Evolutionary conservation across 2,113 vertebrate species (phyloP).

Genomic region (Oreotragus oreotragus): DNA sequence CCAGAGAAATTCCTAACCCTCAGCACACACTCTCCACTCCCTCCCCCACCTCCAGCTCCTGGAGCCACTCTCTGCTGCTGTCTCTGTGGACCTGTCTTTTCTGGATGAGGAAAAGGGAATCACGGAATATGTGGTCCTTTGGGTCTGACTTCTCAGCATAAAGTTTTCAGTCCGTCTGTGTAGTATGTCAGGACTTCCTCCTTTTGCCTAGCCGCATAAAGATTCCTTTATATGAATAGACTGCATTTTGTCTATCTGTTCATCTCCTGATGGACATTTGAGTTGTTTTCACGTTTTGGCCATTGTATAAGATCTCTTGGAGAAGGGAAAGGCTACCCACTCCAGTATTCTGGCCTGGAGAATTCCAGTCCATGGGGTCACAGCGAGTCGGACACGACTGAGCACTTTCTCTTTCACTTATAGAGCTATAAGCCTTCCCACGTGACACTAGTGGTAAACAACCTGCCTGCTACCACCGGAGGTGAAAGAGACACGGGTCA

Average conservation of each 20-base stretch:
- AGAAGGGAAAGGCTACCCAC: not conserved
- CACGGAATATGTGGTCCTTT: not conserved
- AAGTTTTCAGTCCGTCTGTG: not conserved
- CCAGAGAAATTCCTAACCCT: not conserved
- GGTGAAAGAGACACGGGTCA: not conserved
- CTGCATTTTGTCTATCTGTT: not conserved
- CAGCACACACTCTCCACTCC: not conserved
- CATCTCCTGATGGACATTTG: not conserved
- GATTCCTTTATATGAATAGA: not conserved
- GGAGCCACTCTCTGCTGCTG: not conserved
- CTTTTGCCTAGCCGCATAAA: not conserved
- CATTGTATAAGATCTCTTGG: not conserved
- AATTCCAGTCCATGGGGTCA: not conserved
- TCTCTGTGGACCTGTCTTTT: not conserved
- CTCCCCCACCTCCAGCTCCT: not conserved
- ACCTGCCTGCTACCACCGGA: not conserved
- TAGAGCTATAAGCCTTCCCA: not conserved
- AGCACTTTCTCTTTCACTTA: not conserved
- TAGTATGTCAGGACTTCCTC: too few species aligned
- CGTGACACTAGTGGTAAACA: not conserved
- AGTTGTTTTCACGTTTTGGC: not conserved
- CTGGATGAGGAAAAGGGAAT: not conserved
- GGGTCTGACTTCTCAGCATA: not conserved
- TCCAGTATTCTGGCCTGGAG: not conserved
- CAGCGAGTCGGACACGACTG: fast-evolving